Evolutionary conservation across 2,113 vertebrate species (phyloP), one percentile per base, ranked within the genome.

Genomic region (Myocastor coypus): DNA sequence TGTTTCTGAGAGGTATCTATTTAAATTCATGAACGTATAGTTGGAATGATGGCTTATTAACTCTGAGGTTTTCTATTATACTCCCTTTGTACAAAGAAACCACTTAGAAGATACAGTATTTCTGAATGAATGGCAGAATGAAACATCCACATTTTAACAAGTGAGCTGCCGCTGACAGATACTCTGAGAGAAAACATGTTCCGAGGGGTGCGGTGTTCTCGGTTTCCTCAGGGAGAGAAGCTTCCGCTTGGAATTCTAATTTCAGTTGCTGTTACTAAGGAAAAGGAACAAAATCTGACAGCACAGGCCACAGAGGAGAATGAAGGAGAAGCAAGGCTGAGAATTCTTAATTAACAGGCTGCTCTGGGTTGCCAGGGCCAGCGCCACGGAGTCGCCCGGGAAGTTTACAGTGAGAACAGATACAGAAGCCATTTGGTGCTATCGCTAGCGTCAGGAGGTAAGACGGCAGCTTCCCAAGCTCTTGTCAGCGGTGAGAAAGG

Each of bases 161-260:
- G 83, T 61, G 57, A 92, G 92, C 64, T 37, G 61, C 84, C 64
- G 16, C 92, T 85, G 89, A 92, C 96, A 97, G 93, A 87, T 63
- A 89, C 87, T 92, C 64, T 50, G 77, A 87, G 55, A 81, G 68
- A 83, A 63, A 95, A 63, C 16, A 84, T 40, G 50, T 94, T 97
- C 86, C 89, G 95, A 89, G n/a, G 63, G 93, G 9, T 52, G 12
- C 52, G 12, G 63, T 64, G 71, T 94, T 91, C 94, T 86, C 46
- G 6, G 46, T 11, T 28, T 95, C 95, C 94, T 96, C 7, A 0
- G 75, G 96, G 96, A 97, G 82, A 24, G 57, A 94, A 0, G 26
- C 91, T 87, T 97, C 75, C 81, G 55, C 64, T 77, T 2, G 1
- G 94, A 97, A 96, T 96, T 96, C 95, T 93, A 96, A 97, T 95